phyloP scores from a whole-genome alignment of 2,888 invertebrate species.

The Celastrina argiolus region DNA sequence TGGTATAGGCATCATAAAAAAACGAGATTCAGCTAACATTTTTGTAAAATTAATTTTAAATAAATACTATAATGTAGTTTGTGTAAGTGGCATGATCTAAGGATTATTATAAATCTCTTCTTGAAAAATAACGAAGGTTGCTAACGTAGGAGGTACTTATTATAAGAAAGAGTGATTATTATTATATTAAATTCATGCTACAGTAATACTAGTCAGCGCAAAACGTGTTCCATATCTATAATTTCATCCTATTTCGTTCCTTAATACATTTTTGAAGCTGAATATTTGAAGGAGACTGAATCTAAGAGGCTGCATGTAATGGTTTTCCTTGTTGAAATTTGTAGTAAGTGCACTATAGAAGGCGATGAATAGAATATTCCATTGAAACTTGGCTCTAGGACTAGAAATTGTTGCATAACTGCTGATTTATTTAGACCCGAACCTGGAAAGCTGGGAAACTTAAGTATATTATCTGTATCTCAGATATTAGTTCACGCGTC shows the following conservation, averaged over 20 bases:
- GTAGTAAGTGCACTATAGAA: constrained; percentile 53
- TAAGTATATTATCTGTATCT: not conserved
- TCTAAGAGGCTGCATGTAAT: constrained; percentile 45
- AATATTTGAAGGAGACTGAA: constrained; percentile 35
- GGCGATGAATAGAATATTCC: constrained; percentile 60
- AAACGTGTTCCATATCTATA: not conserved
- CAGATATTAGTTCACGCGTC: not conserved
- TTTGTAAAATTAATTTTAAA: too few species aligned
- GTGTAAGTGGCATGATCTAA: too few species aligned
- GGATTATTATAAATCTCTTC: too few species aligned
- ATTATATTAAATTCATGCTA: not conserved
- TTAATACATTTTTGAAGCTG: constrained; percentile 16
- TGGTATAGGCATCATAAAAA: too few species aligned
- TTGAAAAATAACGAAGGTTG: too few species aligned
- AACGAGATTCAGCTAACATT: too few species aligned
- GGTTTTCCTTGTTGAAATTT: constrained; percentile 50
- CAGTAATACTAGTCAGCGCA: not conserved
- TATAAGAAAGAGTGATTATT: too few species aligned
- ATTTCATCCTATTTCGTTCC: not conserved
- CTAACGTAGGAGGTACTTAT: too few species aligned
- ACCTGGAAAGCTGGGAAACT: not conserved
- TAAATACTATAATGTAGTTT: too few species aligned
- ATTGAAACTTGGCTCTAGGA: constrained; percentile 33
- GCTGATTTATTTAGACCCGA: constrained; percentile 14
- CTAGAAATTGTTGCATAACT: constrained; percentile 25